Evolutionary conservation across 2,113 vertebrate genomes (phyloP).

Genomic region (Ascaphus truei): DNA sequence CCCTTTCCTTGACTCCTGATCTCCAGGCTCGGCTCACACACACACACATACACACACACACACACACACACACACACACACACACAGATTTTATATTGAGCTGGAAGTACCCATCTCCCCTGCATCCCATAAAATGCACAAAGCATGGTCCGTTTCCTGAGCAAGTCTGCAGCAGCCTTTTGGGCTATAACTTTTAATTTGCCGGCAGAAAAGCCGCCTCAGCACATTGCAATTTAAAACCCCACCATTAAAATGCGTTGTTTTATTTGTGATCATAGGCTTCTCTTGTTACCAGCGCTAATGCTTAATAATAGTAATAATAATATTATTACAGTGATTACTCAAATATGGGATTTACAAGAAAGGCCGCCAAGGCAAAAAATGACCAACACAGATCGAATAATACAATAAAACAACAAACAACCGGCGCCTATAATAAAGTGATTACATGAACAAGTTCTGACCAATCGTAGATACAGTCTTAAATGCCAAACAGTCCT

Average conservation of each 20-base stretch:
- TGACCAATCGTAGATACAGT: no score
- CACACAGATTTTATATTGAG: neutral
- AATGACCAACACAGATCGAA: no score
- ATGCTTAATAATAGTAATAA: no score
- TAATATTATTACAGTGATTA: no score
- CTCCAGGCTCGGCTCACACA: neutral
- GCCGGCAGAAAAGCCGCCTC: neutral
- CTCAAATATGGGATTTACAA: no score
- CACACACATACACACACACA: neutral
- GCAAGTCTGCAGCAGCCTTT: neutral
- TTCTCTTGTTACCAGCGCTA: no score
- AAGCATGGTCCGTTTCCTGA: neutral
- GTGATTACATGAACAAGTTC: no score
- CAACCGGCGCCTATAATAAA: no score
- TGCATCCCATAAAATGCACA: neutral
- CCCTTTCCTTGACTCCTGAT: neutral
- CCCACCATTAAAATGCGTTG: neutral
- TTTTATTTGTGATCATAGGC: no score
- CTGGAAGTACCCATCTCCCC: neutral
- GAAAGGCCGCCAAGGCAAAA: no score
- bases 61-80: neutral
- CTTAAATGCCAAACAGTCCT: no score
- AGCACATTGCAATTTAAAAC: conserved; percentile 2
- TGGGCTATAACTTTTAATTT: conserved; percentile 16
- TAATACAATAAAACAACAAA: no score